Conservation (phyloP, 2,888 invertebrate species). For the Labia minor region DNA sequence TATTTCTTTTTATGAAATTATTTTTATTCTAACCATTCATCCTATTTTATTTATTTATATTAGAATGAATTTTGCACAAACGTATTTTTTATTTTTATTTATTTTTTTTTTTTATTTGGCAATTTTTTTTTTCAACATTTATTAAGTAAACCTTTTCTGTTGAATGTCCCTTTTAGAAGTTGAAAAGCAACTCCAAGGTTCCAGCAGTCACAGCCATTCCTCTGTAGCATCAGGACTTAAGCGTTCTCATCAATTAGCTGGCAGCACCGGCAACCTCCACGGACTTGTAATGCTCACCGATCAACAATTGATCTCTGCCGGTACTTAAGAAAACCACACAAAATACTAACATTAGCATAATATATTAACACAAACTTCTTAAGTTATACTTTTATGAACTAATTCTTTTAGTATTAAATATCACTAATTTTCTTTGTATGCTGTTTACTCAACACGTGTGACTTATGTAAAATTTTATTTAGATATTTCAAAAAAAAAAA, state of each 20-base stretch:
- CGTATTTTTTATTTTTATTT: slow-evolving; percentile 18
- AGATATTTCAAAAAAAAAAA: no score
- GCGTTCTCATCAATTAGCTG: slow-evolving; percentile 44
- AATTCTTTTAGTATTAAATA: no score
- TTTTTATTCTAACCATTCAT: slow-evolving; percentile 19
- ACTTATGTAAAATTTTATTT: no score
- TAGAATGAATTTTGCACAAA: not conserved
- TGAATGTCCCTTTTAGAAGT: slow-evolving; percentile 55
- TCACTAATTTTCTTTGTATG: no score
- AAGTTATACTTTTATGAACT: slow-evolving; percentile 17
- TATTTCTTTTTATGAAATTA: slow-evolving; percentile 17
- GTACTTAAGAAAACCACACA: slow-evolving; percentile 9
- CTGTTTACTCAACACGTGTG: no score
- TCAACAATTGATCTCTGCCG: slow-evolving; percentile 28
- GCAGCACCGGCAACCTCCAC: slow-evolving; percentile 51
- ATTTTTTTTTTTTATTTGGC: slow-evolving; percentile 25
- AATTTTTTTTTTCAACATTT: slow-evolving; percentile 14
- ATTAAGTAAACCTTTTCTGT: slow-evolving; percentile 21
- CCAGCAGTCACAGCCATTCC: slow-evolving; percentile 48
- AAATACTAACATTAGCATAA: not conserved
- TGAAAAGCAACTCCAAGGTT: slow-evolving; percentile 79
- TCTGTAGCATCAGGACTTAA: slow-evolving; percentile 36
- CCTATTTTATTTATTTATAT: not conserved
- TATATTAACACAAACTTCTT: not conserved
- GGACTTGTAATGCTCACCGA: slow-evolving; percentile 40